Base-by-base conservation (phyloP, 2,797 vertebrate species). In the Knipowitschia caucasica region DNA sequence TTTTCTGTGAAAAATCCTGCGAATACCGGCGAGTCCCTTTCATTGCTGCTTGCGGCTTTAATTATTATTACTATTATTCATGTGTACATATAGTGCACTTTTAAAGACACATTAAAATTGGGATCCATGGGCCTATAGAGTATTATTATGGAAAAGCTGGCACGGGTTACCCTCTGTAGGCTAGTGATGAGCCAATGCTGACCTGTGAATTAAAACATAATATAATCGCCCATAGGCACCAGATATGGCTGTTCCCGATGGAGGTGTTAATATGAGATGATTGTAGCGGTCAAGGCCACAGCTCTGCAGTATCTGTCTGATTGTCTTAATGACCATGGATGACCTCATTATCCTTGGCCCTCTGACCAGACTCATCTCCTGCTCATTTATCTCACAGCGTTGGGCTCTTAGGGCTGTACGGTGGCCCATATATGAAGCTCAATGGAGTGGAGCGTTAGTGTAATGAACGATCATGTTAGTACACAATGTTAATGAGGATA, bases 241-340 rank as follows among this genome's bases (percentile, higher is more conserved):
- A 53, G 53, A 11, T 10, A 62, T 58, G 59, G 56, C 53, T 62
- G 62, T 55, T 62, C 62, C 62, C 62, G 64, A 47, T 52, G 71
- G 63, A 56, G 69, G 51, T 38, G 56, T 72, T 78, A 75, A 79
- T 81, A 71, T 80, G 59, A 78, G 49, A 79, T 68, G 52, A 68
- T 82, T 77, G 75, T 51, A 67, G 47, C 31, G 62, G 62, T 68
- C 72, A 80, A 85, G 79, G 82, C 68, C 67, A 53, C 10, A 61
- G 80, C 81, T 66, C 59, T 12, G 36, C 36, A 14, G 73, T 73
- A 82, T 86, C 70, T 77, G 80, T 85, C 82, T 82, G 83, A 93
- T 92, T 40, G 92, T 92, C 84, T 91, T 90, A 84, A 94, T 93
- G 44, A 92, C 89, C 58, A 89, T 91, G 59, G 60, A 83, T 79